A percentile compares a stretch with the other conserved stretches of the same genome.
Conservation (phyloP, 2,888 invertebrate species). For the Schrankia costaestrigalis region DNA sequence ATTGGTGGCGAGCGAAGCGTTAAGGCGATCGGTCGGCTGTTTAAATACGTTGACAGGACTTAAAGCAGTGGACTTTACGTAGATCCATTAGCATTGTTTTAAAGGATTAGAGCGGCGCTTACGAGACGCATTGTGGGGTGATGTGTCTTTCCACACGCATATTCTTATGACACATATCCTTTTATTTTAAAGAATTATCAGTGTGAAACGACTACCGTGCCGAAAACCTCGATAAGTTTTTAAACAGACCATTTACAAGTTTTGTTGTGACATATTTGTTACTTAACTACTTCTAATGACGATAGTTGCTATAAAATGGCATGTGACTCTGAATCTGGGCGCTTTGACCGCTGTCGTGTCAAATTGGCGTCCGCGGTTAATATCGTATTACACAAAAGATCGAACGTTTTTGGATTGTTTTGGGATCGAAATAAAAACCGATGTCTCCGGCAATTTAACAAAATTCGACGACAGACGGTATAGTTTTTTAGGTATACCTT, state of each 20-base stretch:
- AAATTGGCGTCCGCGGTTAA: slow-evolving; percentile 54
- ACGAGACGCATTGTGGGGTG: slow-evolving; percentile 52
- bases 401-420: slow-evolving; percentile 60
- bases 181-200: slow-evolving; percentile 60
- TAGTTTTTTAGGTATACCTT: slow-evolving; percentile 20
- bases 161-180: slow-evolving; percentile 75
- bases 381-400: slow-evolving; percentile 74
- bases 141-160: slow-evolving; percentile 65
- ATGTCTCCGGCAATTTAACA: slow-evolving; percentile 69
- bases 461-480: slow-evolving; percentile 58
- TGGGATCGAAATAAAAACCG: slow-evolving; percentile 67
- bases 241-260: slow-evolving; percentile 26
- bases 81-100: slow-evolving; percentile 80
- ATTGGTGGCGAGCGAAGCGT: slow-evolving; percentile 75
- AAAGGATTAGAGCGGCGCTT: slow-evolving; percentile 75
- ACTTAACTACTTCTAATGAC: slow-evolving; percentile 6
- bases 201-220: slow-evolving; percentile 72
- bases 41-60: slow-evolving; percentile 71
- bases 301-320: slow-evolving; percentile 31
- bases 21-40: slow-evolving; percentile 66
- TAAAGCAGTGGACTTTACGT: slow-evolving; percentile 64
- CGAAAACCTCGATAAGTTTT: slow-evolving; percentile 53
- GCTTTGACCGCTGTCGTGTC: slow-evolving; percentile 50
- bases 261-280: slow-evolving; percentile 10
- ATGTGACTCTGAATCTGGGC: slow-evolving; percentile 46